A percentile compares a stretch with the other conserved stretches of the same genome.
Conservation (phyloP, 2,113 vertebrate species). For the Amazona guildingii region DNA sequence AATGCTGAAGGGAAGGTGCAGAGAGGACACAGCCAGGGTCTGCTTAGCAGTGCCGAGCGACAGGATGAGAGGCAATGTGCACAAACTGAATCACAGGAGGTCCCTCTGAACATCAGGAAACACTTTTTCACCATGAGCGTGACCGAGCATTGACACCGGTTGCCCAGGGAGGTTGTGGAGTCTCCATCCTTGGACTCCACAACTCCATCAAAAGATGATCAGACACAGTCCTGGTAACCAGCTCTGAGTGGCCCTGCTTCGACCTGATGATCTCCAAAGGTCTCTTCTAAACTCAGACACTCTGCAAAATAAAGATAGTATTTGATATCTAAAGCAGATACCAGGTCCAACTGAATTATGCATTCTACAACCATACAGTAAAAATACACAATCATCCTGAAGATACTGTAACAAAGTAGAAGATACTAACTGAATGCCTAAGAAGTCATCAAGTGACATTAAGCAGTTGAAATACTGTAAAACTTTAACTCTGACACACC, state of each 20-base stretch:
- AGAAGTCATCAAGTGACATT: neutral
- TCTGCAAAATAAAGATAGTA: neutral
- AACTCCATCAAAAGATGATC: neutral
- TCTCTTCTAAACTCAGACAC: neutral
- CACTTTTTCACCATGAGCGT: neutral
- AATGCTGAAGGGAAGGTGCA: neutral
- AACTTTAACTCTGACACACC: neutral
- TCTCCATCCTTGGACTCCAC: neutral
- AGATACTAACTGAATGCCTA: neutral
- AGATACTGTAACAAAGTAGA: neutral
- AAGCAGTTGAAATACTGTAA: neutral
- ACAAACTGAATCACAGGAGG: neutral
- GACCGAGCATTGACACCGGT: neutral
- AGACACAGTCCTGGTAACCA: neutral
- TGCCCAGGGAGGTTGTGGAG: neutral
- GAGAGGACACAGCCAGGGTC: neutral
- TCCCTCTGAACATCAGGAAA: neutral
- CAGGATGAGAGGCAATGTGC: neutral
- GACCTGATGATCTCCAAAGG: neutral
- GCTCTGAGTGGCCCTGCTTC: no score
- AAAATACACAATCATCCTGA: neutral
- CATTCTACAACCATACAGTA: neutral
- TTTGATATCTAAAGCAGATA: neutral
- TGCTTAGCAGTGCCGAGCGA: neutral
- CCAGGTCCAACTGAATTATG: neutral